These are phyloP conservation scores for Halcyon leucocephala DNA, from an alignment of 2,797 vertebrate genomes.

Conservation along the genomic window DNA sequence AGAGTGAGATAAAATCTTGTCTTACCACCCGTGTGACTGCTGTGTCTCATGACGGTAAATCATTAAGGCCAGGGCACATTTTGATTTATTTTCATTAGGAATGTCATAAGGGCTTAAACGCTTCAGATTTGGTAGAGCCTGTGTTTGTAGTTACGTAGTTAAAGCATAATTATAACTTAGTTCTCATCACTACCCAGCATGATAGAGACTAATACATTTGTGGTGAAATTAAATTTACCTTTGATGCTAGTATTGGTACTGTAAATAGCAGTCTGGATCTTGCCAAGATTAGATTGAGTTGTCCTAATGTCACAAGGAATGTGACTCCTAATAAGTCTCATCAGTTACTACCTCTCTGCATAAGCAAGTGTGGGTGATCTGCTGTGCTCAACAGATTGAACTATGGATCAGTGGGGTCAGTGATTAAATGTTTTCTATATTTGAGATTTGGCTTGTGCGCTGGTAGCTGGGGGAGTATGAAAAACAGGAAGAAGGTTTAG, in stretches of 20 bases:
- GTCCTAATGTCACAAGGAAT: not conserved
- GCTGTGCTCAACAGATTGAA: not conserved
- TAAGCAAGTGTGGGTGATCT: not conserved
- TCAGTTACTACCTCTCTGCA: not conserved
- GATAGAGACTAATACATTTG: not conserved
- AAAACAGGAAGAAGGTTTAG: not conserved
- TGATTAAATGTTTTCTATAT: not conserved
- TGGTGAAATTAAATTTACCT: not conserved
- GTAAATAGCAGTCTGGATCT: not conserved
- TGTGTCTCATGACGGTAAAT: not conserved
- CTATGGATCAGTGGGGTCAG: not conserved
- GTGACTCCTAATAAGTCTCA: not conserved
- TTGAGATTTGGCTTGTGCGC: not conserved
- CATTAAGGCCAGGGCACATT: not conserved
- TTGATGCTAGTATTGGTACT: not conserved
- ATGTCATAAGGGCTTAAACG: not conserved
- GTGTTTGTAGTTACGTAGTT: not conserved
- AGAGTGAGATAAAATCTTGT: not conserved
- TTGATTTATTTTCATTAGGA: not conserved
- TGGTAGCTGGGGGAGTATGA: not conserved
- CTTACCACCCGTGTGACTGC: not conserved
- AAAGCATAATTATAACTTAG: not conserved
- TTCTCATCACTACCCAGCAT: not conserved
- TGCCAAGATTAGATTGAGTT: not conserved
- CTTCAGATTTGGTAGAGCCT: not conserved